phyloP scores from a whole-genome alignment of 2,113 vertebrate genomes.

The Calidris pygmaea region DNA sequence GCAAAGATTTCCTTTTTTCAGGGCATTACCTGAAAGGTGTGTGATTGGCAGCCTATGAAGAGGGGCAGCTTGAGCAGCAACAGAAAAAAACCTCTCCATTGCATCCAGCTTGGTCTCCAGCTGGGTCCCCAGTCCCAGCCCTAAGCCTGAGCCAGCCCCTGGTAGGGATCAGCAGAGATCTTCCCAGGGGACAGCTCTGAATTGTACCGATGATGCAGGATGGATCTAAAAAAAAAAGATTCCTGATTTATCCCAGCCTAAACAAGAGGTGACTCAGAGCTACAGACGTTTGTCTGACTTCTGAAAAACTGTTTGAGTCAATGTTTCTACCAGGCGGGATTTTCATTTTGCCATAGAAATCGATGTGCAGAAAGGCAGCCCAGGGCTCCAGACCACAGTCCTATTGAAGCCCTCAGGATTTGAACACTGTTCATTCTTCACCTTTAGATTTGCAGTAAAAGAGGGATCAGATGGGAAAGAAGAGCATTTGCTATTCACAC shows the following conservation, averaged over 20 bases:
- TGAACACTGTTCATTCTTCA: background rate
- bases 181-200: background rate
- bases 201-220: background rate
- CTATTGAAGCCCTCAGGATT: background rate
- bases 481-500: background rate
- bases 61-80: background rate
- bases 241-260: background rate
- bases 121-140: background rate
- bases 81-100: background rate
- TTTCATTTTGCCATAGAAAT: background rate
- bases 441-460: background rate
- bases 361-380: background rate
- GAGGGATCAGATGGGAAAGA: background rate
- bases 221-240: background rate
- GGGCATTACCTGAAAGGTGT: background rate
- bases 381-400: background rate
- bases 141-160: background rate
- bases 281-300: background rate
- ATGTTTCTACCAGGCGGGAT: background rate
- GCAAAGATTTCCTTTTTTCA: background rate
- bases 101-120: background rate
- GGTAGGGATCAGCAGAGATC: background rate
- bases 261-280: background rate
- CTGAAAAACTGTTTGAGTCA: background rate
- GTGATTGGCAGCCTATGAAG: background rate